Conservation (phyloP, 2,888 invertebrate genomes). For the Lamellibrachia satsuma region DNA sequence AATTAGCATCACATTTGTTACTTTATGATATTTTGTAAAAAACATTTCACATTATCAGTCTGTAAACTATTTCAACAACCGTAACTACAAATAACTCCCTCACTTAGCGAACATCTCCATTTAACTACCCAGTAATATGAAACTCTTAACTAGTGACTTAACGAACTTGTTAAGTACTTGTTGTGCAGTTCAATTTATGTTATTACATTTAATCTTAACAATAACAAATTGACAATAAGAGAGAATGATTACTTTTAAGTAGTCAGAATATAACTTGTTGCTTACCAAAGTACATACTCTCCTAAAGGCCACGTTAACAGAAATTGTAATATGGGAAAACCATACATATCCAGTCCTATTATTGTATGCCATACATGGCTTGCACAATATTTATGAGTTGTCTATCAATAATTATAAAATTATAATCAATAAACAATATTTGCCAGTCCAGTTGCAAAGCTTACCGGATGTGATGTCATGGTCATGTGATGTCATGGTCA, state of each 20-base stretch:
- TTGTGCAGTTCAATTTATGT: not conserved
- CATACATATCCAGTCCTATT: too few relatives aligned
- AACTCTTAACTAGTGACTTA: not conserved
- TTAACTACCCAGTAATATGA: not conserved
- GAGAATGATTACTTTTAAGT: too few relatives aligned
- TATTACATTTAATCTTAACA: too few relatives aligned
- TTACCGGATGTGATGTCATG: not conserved
- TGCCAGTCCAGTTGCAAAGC: not conserved
- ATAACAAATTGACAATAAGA: too few relatives aligned
- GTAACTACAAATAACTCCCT: not conserved
- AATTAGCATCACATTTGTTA: not conserved
- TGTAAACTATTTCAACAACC: not conserved
- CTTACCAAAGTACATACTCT: too few relatives aligned
- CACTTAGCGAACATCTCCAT: not conserved
- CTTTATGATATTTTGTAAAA: not conserved
- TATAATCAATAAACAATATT: not conserved
- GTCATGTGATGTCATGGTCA: not conserved
- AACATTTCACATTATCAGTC: not conserved
- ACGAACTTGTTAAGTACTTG: not conserved
- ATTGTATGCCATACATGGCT: too few relatives aligned
- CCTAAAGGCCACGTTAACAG: too few relatives aligned
- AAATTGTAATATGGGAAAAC: too few relatives aligned
- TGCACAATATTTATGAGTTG: not conserved
- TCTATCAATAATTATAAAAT: not conserved
- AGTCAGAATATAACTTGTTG: too few relatives aligned